phyloP scores from a whole-genome alignment of 2,113 vertebrate genomes.

The Progne subis region DNA sequence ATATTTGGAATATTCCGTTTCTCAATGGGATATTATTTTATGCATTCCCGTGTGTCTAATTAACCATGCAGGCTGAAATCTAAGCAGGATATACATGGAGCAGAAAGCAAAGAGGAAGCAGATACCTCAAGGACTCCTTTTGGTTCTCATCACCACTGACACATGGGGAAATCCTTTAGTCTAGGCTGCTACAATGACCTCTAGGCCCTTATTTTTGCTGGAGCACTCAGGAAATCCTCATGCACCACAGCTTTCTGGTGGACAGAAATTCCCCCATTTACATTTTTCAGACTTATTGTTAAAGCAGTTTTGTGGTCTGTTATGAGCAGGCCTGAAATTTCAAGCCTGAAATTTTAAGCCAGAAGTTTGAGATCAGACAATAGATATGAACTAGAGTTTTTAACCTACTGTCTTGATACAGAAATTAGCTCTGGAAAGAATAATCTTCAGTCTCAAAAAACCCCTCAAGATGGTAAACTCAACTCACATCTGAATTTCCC shows the following conservation, averaged over 20 bases:
- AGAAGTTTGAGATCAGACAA: not conserved
- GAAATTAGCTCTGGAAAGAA: not conserved
- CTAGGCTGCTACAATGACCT: not conserved
- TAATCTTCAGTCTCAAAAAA: not conserved
- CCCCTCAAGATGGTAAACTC: not conserved
- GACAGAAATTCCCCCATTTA: not conserved
- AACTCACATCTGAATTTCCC: not conserved
- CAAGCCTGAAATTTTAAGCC: not conserved
- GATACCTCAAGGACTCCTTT: not conserved
- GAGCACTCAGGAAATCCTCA: not conserved
- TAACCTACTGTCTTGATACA: not conserved
- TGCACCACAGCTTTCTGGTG: not conserved
- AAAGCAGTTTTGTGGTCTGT: not conserved
- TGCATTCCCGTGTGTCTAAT: not conserved
- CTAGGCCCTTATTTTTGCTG: not conserved
- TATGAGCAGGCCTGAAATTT: not conserved
- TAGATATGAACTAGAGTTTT: not conserved
- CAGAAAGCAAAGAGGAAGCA: not conserved
- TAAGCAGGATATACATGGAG: not conserved
- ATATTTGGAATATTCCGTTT: not conserved
- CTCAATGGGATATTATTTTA: not conserved
- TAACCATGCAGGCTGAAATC: not conserved
- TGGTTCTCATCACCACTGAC: not conserved
- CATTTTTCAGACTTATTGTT: not conserved
- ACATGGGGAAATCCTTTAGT: not conserved